Conservation (phyloP, 2,888 invertebrate species). For the Nebria brevicollis region DNA sequence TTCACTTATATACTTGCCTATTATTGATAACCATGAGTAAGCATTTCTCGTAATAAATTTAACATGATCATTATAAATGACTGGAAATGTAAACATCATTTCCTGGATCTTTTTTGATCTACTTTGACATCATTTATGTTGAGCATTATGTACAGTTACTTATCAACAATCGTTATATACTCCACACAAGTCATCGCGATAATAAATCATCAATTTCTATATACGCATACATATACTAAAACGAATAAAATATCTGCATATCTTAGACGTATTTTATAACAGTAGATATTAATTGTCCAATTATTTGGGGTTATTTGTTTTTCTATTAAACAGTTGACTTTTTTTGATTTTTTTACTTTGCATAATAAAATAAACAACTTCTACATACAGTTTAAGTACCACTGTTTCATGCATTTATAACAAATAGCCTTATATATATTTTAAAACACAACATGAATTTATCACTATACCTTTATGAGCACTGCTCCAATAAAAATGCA, state of each 20-base stretch:
- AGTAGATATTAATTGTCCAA: too few species aligned
- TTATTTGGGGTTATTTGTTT: too few species aligned
- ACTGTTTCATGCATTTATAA: too few species aligned
- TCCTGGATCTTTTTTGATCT: background rate
- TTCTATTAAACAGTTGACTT: too few species aligned
- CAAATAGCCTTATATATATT: too few species aligned
- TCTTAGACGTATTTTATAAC: too few species aligned
- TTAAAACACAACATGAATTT: background rate
- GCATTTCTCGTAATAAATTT: background rate
- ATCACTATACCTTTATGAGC: background rate
- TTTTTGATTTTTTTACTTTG: too few species aligned
- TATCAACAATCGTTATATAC: background rate
- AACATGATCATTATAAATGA: background rate
- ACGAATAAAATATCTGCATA: too few species aligned
- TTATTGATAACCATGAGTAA: background rate
- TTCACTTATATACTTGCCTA: background rate
- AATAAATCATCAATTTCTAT: background rate
- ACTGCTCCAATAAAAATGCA: background rate
- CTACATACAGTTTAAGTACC: too few species aligned
- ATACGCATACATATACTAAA: background rate
- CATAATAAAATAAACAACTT: too few species aligned
- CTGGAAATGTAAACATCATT: background rate
- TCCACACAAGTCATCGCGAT: background rate
- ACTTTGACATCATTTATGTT: background rate
- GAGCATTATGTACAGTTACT: background rate